Percentiles rank a stretch among this genome's conserved stretches.
phyloP scores from a whole-genome alignment of 2,797 vertebrate species.

The Pangasius djambal region DNA sequence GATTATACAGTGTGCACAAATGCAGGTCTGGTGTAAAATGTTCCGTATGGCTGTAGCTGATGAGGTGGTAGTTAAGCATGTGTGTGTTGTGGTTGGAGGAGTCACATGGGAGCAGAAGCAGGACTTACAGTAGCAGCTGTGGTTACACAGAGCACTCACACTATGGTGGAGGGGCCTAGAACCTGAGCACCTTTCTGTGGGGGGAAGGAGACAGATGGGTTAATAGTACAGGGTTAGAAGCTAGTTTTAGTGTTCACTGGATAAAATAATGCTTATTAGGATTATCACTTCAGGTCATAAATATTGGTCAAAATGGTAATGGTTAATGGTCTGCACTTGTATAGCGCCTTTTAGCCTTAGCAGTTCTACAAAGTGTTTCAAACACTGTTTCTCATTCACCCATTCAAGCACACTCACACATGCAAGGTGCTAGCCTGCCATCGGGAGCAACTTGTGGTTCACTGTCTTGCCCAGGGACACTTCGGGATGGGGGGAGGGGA shows the following conservation, averaged over 20 bases:
- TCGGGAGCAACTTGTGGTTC: too few relatives aligned
- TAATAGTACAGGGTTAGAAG: conserved; percentile 39
- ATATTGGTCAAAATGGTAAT: neutral
- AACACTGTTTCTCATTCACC: too few relatives aligned
- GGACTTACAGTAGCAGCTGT: conserved; percentile 69
- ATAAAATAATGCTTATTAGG: neutral
- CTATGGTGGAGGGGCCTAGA: conserved; percentile 77
- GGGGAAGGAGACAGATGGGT: conserved; percentile 65
- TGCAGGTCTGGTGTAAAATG: neutral
- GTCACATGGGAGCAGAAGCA: conserved; percentile 45
- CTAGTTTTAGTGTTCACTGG: neutral
- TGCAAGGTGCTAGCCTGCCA: too few relatives aligned
- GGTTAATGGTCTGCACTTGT: too few relatives aligned
- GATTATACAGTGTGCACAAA: conserved; percentile 24
- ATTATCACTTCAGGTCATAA: neutral
- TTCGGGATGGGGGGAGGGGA: too few relatives aligned
- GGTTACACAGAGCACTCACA: conserved; percentile 70
- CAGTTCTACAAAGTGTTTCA: too few relatives aligned
- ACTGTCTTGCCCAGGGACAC: too few relatives aligned
- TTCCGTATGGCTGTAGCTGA: conserved; percentile 3
- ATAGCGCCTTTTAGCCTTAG: too few relatives aligned
- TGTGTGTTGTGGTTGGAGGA: conserved; percentile 16
- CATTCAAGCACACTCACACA: too few relatives aligned
- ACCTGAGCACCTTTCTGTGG: conserved; percentile 77
- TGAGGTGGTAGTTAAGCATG: conserved; percentile 35